Evolutionary conservation across 2,797 vertebrate species (phyloP), one percentile per base, ranked within the genome.

Genomic region (Urocyon cinereoargenteus): DNA sequence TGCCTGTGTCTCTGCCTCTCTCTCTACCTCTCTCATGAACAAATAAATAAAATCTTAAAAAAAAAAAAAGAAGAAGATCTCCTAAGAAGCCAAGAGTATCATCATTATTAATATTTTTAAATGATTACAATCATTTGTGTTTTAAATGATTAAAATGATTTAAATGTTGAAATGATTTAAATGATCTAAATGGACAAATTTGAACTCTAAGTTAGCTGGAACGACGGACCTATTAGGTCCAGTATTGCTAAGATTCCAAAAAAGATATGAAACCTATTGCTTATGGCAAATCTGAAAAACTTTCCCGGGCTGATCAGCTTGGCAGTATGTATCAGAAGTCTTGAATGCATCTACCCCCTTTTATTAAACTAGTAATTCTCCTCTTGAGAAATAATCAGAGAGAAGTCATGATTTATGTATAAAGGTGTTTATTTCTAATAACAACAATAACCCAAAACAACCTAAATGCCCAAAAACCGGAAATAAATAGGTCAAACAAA

Each of bases 161-260:
- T 45, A 45, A 45, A 45, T 45, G 40, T 45, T 45, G 66, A 75
- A 7, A 18, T 16, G 45, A 51, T 31, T 19, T 10, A 75, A 75
- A 28, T 51, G 45, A 51, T 28, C 9, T 75, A 11, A 75, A 49
- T 3, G 59, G 31, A 31, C 26, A 73, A 93, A 91, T 77, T 53
- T 55, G 24, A 94, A 77, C 13, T 28, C 62, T 53, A 85, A n/a
- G 10, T 86, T 45, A 91, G 51, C 45, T 75, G 26, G 31, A 82
- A 90, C 61, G 92, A 96, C 66, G 86, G 26, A 91, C 22, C 2
- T 8, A 16, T 51, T 93, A 55, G 8, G 13, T 83, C 70, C 45
- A 93, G 75, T 86, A 26, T 77, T 72, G 93, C 53, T 77, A 91
- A 70, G 45, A 49, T 95, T 95, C 94, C 45, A 59, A 72, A 90